A percentile compares a stretch with the other conserved stretches of the same genome.
Evolutionary conservation across 2,888 invertebrate genomes (phyloP).

Genomic region (Nomada ferruginata): DNA sequence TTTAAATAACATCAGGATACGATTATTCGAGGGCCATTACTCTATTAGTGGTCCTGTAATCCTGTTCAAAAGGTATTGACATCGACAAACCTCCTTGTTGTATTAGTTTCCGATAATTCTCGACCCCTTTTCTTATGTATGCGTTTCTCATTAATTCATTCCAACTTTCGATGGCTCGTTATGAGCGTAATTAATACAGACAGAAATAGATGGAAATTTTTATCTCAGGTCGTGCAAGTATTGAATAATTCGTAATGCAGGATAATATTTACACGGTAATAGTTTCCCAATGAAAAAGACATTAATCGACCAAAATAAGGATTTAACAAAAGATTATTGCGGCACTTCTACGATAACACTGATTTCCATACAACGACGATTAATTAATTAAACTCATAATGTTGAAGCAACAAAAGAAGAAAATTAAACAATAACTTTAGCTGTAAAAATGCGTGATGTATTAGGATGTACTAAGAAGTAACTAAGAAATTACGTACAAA

Average conservation of each 20-base stretch:
- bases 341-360: too few species aligned
- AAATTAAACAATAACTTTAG: too few species aligned
- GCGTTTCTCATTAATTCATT: not conserved
- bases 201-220: not conserved
- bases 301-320: not conserved
- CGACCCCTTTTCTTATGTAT: not conserved
- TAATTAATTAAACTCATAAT: too few species aligned
- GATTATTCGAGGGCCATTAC: not conserved
- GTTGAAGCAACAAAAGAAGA: too few species aligned
- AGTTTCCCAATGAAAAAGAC: not conserved
- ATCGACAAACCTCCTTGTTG: conserved; percentile 77
- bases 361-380: too few species aligned
- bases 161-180: not conserved
- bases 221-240: too few species aligned
- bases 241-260: not conserved
- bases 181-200: too few species aligned
- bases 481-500: too few species aligned
- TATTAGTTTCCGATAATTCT: conserved; percentile 73
- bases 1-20: conserved; percentile 1
- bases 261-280: too few species aligned
- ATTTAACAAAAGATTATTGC: not conserved
- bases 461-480: too few species aligned
- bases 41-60: conserved; percentile 68
- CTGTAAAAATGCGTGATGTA: too few species aligned
- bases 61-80: conserved; percentile 76